phyloP scores from a whole-genome alignment of 2,113 vertebrate species.

The Ornithorhynchus anatinus region DNA sequence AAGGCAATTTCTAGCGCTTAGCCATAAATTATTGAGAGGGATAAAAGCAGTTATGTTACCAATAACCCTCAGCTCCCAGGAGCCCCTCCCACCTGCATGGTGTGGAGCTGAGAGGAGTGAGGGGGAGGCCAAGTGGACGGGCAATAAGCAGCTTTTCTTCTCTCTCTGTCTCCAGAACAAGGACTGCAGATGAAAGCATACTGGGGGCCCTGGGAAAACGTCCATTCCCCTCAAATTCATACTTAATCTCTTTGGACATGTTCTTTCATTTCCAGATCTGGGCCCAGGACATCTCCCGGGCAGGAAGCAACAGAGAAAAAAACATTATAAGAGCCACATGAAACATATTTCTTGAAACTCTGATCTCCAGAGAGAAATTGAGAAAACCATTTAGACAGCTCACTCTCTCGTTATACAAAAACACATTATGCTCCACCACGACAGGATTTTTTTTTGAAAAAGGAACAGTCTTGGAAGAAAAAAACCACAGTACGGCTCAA shows the following conservation, averaged over 20 bases:
- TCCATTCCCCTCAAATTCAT: background rate
- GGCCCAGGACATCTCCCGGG: conserved; percentile 2
- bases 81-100: background rate
- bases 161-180: conserved; percentile 9
- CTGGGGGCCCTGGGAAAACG: background rate
- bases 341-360: conserved; percentile 59
- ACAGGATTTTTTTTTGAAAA: conserved; percentile 40
- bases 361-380: conserved; percentile 53
- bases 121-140: background rate
- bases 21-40: conserved; percentile 42
- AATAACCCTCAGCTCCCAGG: background rate
- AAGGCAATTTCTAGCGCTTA: conserved; percentile 25
- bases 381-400: conserved; percentile 47
- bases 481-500: background rate
- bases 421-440: conserved; percentile 33
- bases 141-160: background rate
- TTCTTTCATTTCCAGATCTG: conserved; percentile 24
- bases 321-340: conserved; percentile 10
- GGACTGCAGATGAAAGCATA: background rate
- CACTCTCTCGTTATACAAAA: conserved; percentile 28
- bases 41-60: conserved; percentile 25
- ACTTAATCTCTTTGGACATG: background rate
- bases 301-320: conserved; percentile 45
- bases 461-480: conserved; percentile 18
- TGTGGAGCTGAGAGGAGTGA: background rate